phyloP scores from a whole-genome alignment of 2,888 invertebrate species.

The Tridacna gigas region DNA sequence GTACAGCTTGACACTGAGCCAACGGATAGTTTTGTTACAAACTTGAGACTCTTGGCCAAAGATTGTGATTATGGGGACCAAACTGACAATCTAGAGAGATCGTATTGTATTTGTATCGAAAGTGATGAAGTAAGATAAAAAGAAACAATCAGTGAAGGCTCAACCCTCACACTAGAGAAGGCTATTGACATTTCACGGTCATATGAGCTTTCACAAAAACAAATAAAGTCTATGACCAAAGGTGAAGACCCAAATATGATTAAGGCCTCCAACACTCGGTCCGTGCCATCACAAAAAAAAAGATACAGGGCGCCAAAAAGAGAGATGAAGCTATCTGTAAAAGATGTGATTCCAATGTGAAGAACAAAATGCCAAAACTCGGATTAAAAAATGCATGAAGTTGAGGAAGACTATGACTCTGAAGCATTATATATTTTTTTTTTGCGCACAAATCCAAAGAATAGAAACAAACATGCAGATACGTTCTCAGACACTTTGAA shows the following conservation, averaged over 20 bases:
- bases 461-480: not conserved
- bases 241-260: constrained; percentile 31
- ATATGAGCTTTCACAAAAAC: constrained; percentile 43
- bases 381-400: too few species aligned
- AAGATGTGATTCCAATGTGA: too few species aligned
- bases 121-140: constrained; percentile 43
- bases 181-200: constrained; percentile 38
- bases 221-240: constrained; percentile 30
- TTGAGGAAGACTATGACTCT: constrained; percentile 3
- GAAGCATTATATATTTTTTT: constrained; percentile 31
- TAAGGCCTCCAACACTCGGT: too few species aligned
- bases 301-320: too few species aligned
- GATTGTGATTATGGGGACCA: constrained; percentile 54
- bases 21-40: constrained; percentile 59
- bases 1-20: constrained; percentile 44
- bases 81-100: constrained; percentile 34
- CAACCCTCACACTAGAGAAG: constrained; percentile 43
- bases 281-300: too few species aligned
- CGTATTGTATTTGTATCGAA: constrained; percentile 49
- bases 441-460: not conserved
- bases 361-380: too few species aligned
- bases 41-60: constrained; percentile 45
- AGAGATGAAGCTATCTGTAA: not conserved
- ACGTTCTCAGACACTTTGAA: not conserved
- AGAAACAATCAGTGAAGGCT: constrained; percentile 50